phyloP scores from a whole-genome alignment of 2,888 invertebrate species.

The Pristionchus fissidentatus region DNA sequence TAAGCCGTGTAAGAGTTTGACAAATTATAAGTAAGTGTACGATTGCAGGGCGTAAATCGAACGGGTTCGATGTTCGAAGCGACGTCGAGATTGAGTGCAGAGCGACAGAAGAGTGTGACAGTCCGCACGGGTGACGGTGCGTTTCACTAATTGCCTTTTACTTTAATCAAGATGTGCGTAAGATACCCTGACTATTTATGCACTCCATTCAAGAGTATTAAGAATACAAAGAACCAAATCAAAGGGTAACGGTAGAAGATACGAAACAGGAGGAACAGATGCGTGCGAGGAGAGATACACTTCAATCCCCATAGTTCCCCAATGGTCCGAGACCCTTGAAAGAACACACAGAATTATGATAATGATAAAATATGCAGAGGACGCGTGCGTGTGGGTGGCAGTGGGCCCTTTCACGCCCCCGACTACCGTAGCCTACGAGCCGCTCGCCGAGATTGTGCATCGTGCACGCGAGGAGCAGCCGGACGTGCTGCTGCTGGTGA shows the following conservation, averaged over 20 bases:
- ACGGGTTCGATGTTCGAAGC: slow-evolving; percentile 25
- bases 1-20: not conserved
- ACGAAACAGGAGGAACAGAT: too few relatives aligned
- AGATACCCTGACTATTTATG: too few relatives aligned
- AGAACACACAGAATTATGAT: too few relatives aligned
- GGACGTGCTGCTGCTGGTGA: slow-evolving; percentile 31
- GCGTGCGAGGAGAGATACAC: too few relatives aligned
- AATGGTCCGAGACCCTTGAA: too few relatives aligned
- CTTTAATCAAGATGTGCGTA: too few relatives aligned
- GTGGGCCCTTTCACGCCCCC: slow-evolving; percentile 32
- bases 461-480: not conserved
- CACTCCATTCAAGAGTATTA: too few relatives aligned
- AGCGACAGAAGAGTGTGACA: not conserved
- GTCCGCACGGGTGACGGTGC: not conserved
- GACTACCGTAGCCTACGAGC: slow-evolving; percentile 27
- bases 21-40: not conserved
- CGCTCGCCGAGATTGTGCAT: slow-evolving; percentile 29
- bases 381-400: slow-evolving; percentile 29
- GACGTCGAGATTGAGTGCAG: not conserved
- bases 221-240: too few relatives aligned
- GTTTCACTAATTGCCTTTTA: slow-evolving; percentile 3
- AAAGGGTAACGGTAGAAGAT: too few relatives aligned
- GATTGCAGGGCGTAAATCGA: not conserved
- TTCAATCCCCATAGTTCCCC: too few relatives aligned
- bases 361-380: too few relatives aligned